A percentile compares a stretch with the other conserved stretches of the same genome.
phyloP scores from a whole-genome alignment of 92 coral and sea anemone species.

The Actinostola sp. region DNA sequence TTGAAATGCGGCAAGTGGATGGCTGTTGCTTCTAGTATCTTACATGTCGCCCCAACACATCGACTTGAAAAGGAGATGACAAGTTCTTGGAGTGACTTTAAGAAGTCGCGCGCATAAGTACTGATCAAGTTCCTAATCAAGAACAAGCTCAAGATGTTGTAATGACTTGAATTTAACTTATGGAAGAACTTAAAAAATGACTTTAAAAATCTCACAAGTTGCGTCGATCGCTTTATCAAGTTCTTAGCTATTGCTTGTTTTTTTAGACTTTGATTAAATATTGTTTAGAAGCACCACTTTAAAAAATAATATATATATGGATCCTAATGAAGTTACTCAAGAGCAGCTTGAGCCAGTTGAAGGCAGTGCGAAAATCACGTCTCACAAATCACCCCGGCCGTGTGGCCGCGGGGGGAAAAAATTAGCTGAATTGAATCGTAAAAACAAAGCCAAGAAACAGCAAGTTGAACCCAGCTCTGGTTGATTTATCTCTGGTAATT shows the following conservation, averaged over 20 bases:
- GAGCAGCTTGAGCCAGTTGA: not conserved
- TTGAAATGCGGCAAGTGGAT: not conserved
- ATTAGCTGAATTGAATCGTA: not conserved
- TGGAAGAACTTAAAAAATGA: not conserved
- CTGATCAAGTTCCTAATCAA: not conserved
- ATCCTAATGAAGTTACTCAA: not conserved
- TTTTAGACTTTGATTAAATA: too few relatives aligned
- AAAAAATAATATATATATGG: too few relatives aligned
- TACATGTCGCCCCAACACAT: conserved; percentile 7
- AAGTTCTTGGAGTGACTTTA: conserved; percentile 10
- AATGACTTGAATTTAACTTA: too few relatives aligned
- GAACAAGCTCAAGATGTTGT: too few relatives aligned
- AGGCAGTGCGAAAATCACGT: not conserved
- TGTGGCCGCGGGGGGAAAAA: not conserved
- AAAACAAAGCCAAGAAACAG: not conserved
- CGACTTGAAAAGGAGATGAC: not conserved
- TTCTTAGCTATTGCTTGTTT: too few relatives aligned
- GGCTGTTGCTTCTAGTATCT: not conserved
- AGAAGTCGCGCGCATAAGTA: not conserved
- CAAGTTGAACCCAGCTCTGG: too few relatives aligned
- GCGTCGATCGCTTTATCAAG: too few relatives aligned
- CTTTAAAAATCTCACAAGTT: too few relatives aligned
- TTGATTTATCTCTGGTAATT: not conserved
- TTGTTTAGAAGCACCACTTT: too few relatives aligned
- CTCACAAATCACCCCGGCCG: not conserved